phyloP scores from a whole-genome alignment of 2,113 vertebrate species.

The Odontesthes bonariensis region DNA sequence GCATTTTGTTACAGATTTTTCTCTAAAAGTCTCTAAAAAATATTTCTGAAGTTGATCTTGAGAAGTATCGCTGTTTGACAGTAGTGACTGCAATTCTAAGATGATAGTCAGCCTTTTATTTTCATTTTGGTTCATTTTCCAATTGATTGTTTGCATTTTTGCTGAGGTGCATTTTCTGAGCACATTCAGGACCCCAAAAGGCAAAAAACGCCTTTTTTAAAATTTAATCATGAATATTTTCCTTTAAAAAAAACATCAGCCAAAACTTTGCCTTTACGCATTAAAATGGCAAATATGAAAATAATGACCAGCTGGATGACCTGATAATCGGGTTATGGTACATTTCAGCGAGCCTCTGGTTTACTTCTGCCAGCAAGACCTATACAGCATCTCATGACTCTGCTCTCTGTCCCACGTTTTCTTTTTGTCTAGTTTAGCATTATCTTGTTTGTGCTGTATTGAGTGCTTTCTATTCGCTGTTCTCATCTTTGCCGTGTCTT shows the following conservation, averaged over 20 bases:
- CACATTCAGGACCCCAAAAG: neutral
- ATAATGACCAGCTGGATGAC: neutral
- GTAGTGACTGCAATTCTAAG: too few species aligned
- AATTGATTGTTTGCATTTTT: neutral
- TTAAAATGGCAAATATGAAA: slow-evolving; percentile 4
- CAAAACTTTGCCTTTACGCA: neutral
- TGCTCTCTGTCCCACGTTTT: too few species aligned
- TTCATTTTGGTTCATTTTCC: neutral
- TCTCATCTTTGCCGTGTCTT: neutral
- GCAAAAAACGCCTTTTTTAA: too few species aligned
- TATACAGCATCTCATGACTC: too few species aligned
- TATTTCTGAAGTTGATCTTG: too few species aligned
- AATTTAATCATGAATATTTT: too few species aligned
- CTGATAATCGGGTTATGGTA: neutral
- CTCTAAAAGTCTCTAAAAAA: too few species aligned
- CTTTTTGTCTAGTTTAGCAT: neutral
- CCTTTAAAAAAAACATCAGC: neutral
- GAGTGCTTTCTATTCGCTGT: neutral
- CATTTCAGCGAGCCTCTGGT: neutral
- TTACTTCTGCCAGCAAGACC: too few species aligned
- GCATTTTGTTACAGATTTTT: too few species aligned
- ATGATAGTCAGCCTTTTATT: neutral
- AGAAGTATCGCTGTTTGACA: too few species aligned
- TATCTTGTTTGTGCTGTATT: neutral
- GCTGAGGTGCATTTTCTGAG: neutral